Percentiles rank a stretch among this genome's conserved stretches.
Evolutionary conservation across 2,888 invertebrate species (phyloP).

Genomic region (Napeogenes sylphis): DNA sequence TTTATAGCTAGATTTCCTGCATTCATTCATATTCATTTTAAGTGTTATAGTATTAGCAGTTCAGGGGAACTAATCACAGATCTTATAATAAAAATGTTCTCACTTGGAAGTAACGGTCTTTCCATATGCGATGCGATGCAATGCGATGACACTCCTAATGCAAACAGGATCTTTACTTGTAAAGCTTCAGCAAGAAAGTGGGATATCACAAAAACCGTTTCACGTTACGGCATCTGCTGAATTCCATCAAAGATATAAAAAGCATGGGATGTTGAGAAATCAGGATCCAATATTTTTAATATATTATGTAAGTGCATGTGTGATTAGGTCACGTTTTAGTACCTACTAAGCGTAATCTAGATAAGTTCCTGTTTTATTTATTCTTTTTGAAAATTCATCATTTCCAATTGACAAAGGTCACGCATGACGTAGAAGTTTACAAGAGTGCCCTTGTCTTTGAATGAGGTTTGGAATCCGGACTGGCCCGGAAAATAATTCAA

Average conservation of each 20-base stretch:
- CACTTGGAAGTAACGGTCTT: slow-evolving; percentile 26
- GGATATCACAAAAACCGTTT: slow-evolving; percentile 26
- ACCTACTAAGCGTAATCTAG: no score
- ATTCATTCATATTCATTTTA: slow-evolving; percentile 6
- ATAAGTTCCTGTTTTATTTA: no score
- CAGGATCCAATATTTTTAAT: no score
- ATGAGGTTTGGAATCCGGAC: no score
- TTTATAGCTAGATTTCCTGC: slow-evolving; percentile 1
- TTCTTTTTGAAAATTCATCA: no score
- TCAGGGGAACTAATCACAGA: neutral
- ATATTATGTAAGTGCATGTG: no score
- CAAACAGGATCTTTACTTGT: slow-evolving; percentile 54
- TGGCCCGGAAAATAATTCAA: no score
- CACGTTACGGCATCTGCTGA: slow-evolving; percentile 13
- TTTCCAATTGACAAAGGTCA: no score
- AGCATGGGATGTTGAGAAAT: no score
- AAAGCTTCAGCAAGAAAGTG: slow-evolving; percentile 35
- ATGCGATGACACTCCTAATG: slow-evolving; percentile 39
- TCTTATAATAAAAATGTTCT: slow-evolving; percentile 6
- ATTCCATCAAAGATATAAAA: neutral
- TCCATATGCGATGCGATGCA: slow-evolving; percentile 31
- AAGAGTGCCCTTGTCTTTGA: no score
- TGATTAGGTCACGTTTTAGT: no score
- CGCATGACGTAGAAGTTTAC: no score
- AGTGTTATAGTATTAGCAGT: neutral